Percentiles rank a stretch among this genome's conserved stretches.
phyloP scores from a whole-genome alignment of 2,797 vertebrate genomes.

The Sphenopsis melanotis region DNA sequence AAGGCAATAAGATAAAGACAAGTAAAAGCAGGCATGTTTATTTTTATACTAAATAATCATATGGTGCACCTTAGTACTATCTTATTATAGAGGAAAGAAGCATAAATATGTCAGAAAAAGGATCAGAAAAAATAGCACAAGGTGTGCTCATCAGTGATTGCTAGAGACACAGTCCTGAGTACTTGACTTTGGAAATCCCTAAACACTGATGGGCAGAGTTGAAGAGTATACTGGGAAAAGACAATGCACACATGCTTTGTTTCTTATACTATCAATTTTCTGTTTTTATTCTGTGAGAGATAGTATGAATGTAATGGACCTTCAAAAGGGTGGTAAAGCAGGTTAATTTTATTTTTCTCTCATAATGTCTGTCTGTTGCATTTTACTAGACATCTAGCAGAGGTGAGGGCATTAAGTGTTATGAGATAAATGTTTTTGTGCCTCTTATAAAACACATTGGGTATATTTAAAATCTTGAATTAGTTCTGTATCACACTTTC shows the following conservation, averaged over 20 bases:
- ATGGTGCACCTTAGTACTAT: neutral
- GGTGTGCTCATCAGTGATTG: neutral
- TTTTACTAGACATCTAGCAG: neutral
- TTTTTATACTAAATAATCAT: neutral
- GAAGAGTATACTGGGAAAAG: neutral
- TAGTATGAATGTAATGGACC: neutral
- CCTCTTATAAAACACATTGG: neutral
- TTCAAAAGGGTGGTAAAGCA: neutral
- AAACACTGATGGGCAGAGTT: neutral
- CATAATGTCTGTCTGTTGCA: neutral
- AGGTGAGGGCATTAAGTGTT: neutral
- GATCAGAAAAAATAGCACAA: neutral
- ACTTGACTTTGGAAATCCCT: neutral
- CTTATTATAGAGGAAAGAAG: neutral
- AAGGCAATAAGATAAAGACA: neutral
- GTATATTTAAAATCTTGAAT: neutral
- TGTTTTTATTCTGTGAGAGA: neutral
- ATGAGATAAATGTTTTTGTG: neutral
- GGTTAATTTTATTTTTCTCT: neutral
- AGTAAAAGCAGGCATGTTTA: neutral
- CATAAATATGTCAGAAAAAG: neutral
- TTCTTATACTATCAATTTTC: neutral
- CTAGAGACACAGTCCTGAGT: neutral
- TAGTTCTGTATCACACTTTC: neutral
- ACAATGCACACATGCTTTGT: neutral